These are phyloP conservation scores for Hyperoodon ampullatus DNA, from an alignment of 2,113 vertebrate genomes.

Conservation along the genomic window DNA sequence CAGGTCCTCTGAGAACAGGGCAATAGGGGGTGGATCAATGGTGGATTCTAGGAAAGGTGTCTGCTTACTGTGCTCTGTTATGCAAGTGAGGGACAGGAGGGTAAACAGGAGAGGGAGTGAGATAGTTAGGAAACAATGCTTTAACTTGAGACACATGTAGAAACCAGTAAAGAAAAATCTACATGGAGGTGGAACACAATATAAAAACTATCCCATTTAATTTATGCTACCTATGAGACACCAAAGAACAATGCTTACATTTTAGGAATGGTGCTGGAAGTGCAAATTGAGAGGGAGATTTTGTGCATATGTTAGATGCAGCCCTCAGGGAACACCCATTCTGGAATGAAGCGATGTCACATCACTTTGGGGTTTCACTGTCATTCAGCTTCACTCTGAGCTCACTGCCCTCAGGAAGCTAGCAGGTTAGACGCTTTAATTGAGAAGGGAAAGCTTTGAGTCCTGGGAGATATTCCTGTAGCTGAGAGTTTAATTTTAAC, in stretches of 20 bases:
- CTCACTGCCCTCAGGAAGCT: background rate
- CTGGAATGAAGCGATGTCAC: background rate
- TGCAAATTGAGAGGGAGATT: background rate
- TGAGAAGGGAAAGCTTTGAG: background rate
- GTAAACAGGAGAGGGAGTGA: background rate
- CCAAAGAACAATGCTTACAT: background rate
- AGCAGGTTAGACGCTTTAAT: background rate
- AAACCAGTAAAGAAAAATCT: background rate
- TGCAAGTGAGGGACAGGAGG: background rate
- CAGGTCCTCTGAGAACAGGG: background rate
- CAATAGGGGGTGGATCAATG: background rate
- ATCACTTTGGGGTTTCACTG: background rate
- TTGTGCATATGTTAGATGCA: background rate
- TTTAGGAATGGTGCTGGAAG: background rate
- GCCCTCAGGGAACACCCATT: background rate
- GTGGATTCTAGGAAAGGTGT: background rate
- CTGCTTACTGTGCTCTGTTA: background rate
- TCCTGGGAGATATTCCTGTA: conserved; percentile 5
- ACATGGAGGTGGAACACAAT: background rate
- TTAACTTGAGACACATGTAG: background rate
- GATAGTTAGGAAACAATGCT: background rate
- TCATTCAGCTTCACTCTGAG: background rate
- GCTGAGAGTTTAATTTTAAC: conserved; percentile 46
- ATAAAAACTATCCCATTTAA: background rate
- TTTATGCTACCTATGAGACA: background rate